Evolutionary conservation across 2,113 vertebrate genomes (phyloP).

Genomic region (Tympanuchus pallidicinctus): DNA sequence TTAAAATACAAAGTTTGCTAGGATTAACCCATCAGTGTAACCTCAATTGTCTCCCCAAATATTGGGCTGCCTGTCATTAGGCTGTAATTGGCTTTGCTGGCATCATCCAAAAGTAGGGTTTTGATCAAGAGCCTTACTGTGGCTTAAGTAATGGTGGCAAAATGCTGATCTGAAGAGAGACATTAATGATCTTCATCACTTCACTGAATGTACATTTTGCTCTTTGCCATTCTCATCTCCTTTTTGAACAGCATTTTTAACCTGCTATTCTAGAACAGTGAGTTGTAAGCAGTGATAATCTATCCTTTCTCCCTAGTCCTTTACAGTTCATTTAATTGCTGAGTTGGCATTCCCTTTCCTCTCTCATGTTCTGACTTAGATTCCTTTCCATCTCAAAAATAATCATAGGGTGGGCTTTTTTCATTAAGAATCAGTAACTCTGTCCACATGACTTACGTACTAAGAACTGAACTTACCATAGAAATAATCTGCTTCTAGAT

Average conservation of each 20-base stretch:
- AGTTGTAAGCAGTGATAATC: not conserved
- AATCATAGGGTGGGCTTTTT: not conserved
- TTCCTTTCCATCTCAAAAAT: not conserved
- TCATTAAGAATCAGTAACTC: not conserved
- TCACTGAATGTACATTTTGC: not conserved
- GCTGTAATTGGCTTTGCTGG: constrained; percentile 24
- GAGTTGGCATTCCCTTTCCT: not conserved
- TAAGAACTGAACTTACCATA: not conserved
- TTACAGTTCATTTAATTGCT: not conserved
- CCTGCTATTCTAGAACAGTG: not conserved
- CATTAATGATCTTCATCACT: constrained; percentile 33
- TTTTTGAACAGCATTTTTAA: not conserved
- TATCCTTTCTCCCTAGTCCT: not conserved
- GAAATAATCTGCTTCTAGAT: constrained; percentile 1
- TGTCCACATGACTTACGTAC: not conserved
- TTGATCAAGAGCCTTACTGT: not conserved
- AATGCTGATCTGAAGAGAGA: constrained; percentile 19
- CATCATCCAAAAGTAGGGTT: not conserved
- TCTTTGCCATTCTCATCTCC: not conserved
- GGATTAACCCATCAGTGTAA: not conserved
- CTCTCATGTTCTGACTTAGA: not conserved
- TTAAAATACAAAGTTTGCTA: constrained; percentile 21
- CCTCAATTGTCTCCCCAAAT: constrained; percentile 41
- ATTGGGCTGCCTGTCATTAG: not conserved
- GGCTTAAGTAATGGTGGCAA: constrained; percentile 46